Evolutionary conservation across 2,113 vertebrate genomes (phyloP), one percentile per base, ranked within the genome.

Genomic region (Anseranas semipalmata): DNA sequence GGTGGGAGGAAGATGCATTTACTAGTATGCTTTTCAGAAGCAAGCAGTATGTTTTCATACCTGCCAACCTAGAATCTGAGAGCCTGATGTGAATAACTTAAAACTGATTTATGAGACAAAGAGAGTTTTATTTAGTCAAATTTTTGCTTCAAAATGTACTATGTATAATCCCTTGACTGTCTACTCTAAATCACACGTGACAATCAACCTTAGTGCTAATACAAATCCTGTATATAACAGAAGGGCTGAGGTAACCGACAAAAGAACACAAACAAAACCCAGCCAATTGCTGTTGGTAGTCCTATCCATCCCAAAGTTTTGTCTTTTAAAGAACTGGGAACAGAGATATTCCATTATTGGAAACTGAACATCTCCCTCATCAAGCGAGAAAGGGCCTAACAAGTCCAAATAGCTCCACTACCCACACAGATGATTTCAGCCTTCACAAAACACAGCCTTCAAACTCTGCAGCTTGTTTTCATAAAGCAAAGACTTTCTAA

Each of bases 401-500:
- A 90, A 78, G 66, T 85, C 75, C 21, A 76, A 89, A 86, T 25
- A 15, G 67, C 35, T 80, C 50, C 18, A 43, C 33, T 60, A 55
- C 18, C 10, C 56, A 52, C 17, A 94, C 5, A 82, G 39, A 7
- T 16, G 22, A 56, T 24, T 32, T 62, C 73, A 81, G 91, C 41
- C 37, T 74, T 74, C 0, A 1, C 41, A 91, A 62, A 81, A 94
- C 32, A 63, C 43, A 67, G 41, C 56, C 52, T 86, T 90, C 70
- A 96, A 92, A 80, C 87, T 91, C 8, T 9, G 3, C 45, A 93
- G 52, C 48, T 81, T 90, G 35, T 81, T 90, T 85, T 75, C 76
- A 72, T 68, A 91, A 90, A 80, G 65, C 85, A 93, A 93, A 77
- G 71, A 43, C 37, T 73, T 68, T 66, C 67, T 76, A 56, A 95